Evolutionary conservation across 1,140 invertebrate genomes (phyloP).

Genomic region (Nasonia vitripennis): DNA sequence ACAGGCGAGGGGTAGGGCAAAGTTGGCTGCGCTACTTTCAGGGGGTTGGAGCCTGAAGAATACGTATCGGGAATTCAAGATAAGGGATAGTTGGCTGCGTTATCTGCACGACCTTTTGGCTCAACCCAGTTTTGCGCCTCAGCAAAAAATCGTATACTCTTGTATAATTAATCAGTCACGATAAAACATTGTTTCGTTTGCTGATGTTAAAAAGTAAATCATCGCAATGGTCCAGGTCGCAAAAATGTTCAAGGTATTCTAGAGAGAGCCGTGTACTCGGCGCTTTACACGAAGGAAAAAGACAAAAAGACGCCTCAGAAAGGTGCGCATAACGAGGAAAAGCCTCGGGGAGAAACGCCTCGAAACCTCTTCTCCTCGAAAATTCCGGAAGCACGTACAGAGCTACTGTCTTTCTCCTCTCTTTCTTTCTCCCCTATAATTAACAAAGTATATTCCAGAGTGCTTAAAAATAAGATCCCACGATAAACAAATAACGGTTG

Average conservation of each 20-base stretch:
- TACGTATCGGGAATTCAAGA: conserved; percentile 19
- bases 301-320: not conserved
- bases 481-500: not conserved
- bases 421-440: conserved; percentile 9
- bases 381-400: not conserved
- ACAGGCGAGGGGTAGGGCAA: not conserved
- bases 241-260: not conserved
- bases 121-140: not conserved
- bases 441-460: not conserved
- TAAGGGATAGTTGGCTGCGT: not conserved
- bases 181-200: too few species aligned
- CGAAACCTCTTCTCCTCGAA: not conserved
- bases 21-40: not conserved
- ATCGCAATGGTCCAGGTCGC: not conserved
- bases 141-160: too few species aligned
- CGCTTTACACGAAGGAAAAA: not conserved
- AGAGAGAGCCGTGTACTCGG: not conserved
- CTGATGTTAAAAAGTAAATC: not conserved
- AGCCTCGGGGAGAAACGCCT: not conserved
- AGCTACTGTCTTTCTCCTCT: not conserved
- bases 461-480: not conserved
- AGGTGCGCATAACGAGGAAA: conserved; percentile 9
- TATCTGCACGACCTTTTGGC: not conserved
- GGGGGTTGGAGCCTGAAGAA: not conserved
- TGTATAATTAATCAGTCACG: too few species aligned